Evolutionary conservation across 2,797 vertebrate species (phyloP), one percentile per base, ranked within the genome.

Genomic region (Anguilla anguilla): DNA sequence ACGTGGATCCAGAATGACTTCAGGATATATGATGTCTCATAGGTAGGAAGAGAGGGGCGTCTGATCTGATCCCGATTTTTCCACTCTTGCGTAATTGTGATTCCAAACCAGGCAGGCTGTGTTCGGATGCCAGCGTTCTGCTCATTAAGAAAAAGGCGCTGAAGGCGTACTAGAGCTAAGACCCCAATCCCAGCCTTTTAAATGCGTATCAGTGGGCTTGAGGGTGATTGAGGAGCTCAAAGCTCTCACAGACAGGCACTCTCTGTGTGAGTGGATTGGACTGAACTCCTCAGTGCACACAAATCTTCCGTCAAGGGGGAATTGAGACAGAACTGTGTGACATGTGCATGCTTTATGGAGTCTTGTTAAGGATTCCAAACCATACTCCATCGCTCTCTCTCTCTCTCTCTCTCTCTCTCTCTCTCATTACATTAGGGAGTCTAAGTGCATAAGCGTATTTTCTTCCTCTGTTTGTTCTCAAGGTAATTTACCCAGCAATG

Each of bases 351-450:
- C 46, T 82, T 82, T 82, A 82, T 82, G 79, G 79, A n/a, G 22
- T 22, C 79, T 51, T 82, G 43, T 82, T 51, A 6, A 82, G 79
- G 79, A 82, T 82, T 82, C 79, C 51, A 51, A 51, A 25, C 79
- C 79, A 15, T 87, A 83, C 46, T 72, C 43, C 35, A 1, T 51
- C n/a, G 35, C 49, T 31, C 49, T 55, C 13, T 51, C 64, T 49
- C 9, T 43, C 35, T 67, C 59, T 85, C 57, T 17, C 28, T 57
- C 28, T 43, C 51, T 53, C 67, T 35, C 28, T 86, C 49, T 11
- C 10, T 72, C 28, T 79, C 79, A 43, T 81, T 86, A 86, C 86
- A 86, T 81, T 59, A 86, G 72, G 74, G 57, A 86, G 59, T 57
- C 86, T 79, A 81, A 86, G 53, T 59, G 86, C 72, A 61, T 74